These are phyloP conservation scores for Prorops nasuta DNA, from an alignment of 1,140 invertebrate genomes.

Conservation along the genomic window DNA sequence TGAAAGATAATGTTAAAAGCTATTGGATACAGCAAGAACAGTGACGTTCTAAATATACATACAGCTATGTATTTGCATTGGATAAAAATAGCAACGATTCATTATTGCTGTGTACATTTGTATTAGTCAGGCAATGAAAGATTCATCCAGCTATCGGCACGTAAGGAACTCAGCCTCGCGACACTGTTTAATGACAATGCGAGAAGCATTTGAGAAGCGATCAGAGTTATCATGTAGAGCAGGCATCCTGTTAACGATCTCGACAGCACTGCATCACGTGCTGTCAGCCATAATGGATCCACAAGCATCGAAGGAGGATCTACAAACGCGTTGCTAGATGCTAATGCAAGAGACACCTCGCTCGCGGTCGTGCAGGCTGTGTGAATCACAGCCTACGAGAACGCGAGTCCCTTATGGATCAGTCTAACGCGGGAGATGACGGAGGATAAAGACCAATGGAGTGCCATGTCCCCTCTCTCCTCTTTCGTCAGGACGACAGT, in stretches of 20 bases:
- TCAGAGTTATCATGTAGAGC: not conserved
- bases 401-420: not conserved
- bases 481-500: too few species aligned
- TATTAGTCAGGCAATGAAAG: not conserved
- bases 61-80: too few species aligned
- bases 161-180: too few species aligned
- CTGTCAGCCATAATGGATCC: constrained; percentile 1
- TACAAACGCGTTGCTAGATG: not conserved
- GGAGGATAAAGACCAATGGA: constrained; percentile 11
- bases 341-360: constrained; percentile 13
- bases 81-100: too few species aligned
- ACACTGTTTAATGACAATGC: not conserved
- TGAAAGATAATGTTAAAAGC: too few species aligned
- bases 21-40: too few species aligned
- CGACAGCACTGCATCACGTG: not conserved
- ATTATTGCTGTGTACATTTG: too few species aligned
- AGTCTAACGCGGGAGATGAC: constrained; percentile 16
- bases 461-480: too few species aligned
- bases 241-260: not conserved
- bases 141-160: constrained; percentile 1
- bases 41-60: too few species aligned
- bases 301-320: not conserved
- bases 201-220: not conserved
- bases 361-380: constrained; percentile 2
- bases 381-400: not conserved